Evolutionary conservation across 2,888 invertebrate species (phyloP), one percentile per base, ranked within the genome.

Genomic region (Tryphoninae sp.): DNA sequence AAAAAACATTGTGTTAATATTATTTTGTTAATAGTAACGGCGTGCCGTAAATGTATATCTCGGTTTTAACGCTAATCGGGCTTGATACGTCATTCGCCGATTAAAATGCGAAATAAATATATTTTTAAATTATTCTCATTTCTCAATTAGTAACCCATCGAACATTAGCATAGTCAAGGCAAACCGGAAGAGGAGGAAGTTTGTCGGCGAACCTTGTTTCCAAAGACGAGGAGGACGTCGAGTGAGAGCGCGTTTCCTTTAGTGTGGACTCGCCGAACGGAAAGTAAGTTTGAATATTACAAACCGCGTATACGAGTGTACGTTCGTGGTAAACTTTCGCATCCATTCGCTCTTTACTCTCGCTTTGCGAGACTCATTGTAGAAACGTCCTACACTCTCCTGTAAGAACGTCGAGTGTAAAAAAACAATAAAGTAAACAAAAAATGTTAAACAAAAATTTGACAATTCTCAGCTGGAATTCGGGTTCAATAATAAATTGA

Each of bases 271-370:
- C 19, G 7, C 72, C 58, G 13, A 23, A 33, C 55, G 19, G 73
- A 68, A 81, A 73, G 67, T 62, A 33, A 77, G 23, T 73, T 77
- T 73, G 22, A 64, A 59, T 64, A 62, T 77, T 58, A 73, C 68
- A 13, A 13, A 19, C 68, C 58, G 33, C 64, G 68, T 59, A 26
- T 55, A 77, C 68, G 68, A 62, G 55, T 73, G 62, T 42, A 69
- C 49, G 62, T 40, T 22, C 65, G 62, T 42, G 22, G 73, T 45
- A 77, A 68, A 77, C 77, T 81, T 81, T 77, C 77, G 68, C 73
- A 73, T 23, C 77, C 42, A 11, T 45, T 45, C 55, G 33, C 40
- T 22, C 16, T 55, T 64, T 72, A 77, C 67, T 80, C 72, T 76
- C 80, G 67, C 61, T 77, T 16, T 26, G 53, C 26, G 72, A 19